phyloP scores from a whole-genome alignment of 2,888 invertebrate species.

The Lithophane leautieri region DNA sequence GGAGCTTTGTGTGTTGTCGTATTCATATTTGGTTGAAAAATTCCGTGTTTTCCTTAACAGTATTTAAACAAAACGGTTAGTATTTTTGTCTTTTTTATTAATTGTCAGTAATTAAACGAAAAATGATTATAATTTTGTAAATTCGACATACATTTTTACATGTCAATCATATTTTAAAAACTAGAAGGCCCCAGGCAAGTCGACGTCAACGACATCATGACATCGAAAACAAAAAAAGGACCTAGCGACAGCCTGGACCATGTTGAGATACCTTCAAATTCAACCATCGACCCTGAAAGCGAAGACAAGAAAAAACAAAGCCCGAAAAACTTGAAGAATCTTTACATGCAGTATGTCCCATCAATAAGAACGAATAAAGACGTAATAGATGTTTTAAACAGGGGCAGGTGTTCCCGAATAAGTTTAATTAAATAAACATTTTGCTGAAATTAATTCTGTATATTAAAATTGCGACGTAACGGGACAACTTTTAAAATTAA shows the following conservation, averaged over 20 bases:
- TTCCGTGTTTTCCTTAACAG: neutral
- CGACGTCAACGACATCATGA: too few relatives aligned
- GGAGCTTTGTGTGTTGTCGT: slow-evolving; percentile 1
- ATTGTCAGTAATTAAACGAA: too few relatives aligned
- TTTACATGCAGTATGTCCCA: slow-evolving; percentile 38
- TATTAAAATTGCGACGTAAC: slow-evolving; percentile 45
- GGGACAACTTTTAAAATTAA: slow-evolving; percentile 58
- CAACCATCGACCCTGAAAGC: neutral
- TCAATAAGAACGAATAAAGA: slow-evolving; percentile 46
- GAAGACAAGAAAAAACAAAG: neutral
- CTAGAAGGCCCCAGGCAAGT: too few relatives aligned
- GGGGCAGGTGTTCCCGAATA: slow-evolving; percentile 50
- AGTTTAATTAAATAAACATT: slow-evolving; percentile 65
- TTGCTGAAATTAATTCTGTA: slow-evolving; percentile 58
- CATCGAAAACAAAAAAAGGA: too few relatives aligned
- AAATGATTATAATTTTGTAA: too few relatives aligned
- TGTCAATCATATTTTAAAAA: too few relatives aligned
- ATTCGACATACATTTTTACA: too few relatives aligned
- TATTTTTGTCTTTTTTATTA: neutral
- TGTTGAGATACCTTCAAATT: neutral
- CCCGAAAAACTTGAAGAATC: neutral
- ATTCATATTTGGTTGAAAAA: slow-evolving; percentile 7
- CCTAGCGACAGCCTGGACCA: neutral
- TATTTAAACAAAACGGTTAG: neutral
- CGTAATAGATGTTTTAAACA: slow-evolving; percentile 50